Base-by-base conservation (phyloP, 1,140 invertebrate species). In the Zaprionus camerounensis region DNA sequence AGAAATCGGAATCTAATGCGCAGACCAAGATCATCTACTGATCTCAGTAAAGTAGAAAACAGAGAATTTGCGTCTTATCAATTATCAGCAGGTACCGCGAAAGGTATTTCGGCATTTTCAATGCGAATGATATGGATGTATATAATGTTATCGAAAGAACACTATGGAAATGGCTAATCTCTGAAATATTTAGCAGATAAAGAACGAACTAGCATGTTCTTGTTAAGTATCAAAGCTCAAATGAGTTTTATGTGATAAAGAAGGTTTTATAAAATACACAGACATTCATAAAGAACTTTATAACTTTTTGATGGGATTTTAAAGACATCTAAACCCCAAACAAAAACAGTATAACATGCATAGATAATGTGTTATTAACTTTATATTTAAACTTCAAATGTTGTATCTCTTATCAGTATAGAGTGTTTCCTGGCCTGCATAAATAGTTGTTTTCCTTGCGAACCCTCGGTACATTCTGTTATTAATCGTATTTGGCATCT, bases 1-100 rank as follows among this genome's bases (percentile, higher is more conserved):
- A 77, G 59, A 55, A 68, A 69, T 70, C 44, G 31, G 55, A 65
- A 62, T 78, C 38, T 17, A 69, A 62, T 62, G 41, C 41, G 26
- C 20, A 49, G 24, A 24, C 51, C 11, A 70, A 70, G 6, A 70
- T 75, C 59, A 70, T 75, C 59, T 44, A 65, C 24, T 38, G 69
- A 76, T 76, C 73, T 59, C 41, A 36, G 24, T 28, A 2, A 26
- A 68, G 36, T 24, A 49, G 31, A 36, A 28, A 22, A 44, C n/a
- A 12, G 20, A 2, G 26, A 55, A 55, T 15, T 9, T 15, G 15
- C 15, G 6, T 15, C 11, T 28, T 41, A 53, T 36, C 31, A 34
- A 5, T 7, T 20, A 51, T 66, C 53, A 57, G 38, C 51, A 31
- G 22, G 17, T 28, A 20, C 7, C 51, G 17, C 28, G 12, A 28